Conservation (phyloP, 2,888 invertebrate genomes). For the Syrista parreyssii region DNA sequence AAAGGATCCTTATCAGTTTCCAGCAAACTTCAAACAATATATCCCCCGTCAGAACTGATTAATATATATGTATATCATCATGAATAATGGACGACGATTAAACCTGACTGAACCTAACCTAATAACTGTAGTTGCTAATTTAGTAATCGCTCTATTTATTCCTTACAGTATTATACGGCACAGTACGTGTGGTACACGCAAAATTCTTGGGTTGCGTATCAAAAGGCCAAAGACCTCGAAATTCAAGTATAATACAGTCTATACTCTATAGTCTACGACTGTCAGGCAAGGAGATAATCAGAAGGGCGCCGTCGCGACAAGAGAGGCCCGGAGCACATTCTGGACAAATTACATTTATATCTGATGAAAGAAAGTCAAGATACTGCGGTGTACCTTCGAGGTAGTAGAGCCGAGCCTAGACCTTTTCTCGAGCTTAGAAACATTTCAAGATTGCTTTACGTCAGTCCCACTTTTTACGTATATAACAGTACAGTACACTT, state of each 20-base stretch:
- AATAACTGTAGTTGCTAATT: not conserved
- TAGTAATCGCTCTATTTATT: not conserved
- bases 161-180: not conserved
- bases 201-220: not conserved
- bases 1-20: not conserved
- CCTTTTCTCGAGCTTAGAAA: not conserved
- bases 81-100: not conserved
- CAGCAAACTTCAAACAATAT: not conserved
- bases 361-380: conserved; percentile 27
- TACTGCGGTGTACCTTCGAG: not conserved
- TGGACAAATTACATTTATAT: conserved; percentile 36
- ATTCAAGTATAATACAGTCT: not conserved
- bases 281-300: conserved; percentile 2
- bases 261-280: not conserved
- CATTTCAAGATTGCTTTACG: not conserved
- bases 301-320: not conserved
- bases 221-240: not conserved
- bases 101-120: not conserved
- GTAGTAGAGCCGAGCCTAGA: not conserved
- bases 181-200: not conserved
- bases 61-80: not conserved
- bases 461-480: not conserved
- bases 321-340: conserved; percentile 10
- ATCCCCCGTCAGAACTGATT: not conserved
- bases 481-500: not conserved